phyloP scores from a whole-genome alignment of 1,140 invertebrate species.

The Caenorhabditis latens region DNA sequence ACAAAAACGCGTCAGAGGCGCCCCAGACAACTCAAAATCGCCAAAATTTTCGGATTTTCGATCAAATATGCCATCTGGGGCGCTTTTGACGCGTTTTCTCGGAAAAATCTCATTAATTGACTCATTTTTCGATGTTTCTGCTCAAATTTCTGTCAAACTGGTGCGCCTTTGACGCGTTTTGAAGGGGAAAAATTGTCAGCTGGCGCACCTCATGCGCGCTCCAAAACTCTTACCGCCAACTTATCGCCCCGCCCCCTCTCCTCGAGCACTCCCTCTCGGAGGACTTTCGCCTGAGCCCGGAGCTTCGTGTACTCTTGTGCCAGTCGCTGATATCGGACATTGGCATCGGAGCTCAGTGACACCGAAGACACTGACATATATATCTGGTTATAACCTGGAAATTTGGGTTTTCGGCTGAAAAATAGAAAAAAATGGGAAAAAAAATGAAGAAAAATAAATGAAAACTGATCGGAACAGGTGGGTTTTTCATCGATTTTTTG shows the following conservation, averaged over 20 bases:
- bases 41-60: no score
- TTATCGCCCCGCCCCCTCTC: constrained; percentile 63
- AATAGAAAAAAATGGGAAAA: background rate
- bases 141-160: no score
- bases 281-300: constrained; percentile 65
- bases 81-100: no score
- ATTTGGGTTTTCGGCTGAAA: background rate
- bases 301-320: constrained; percentile 68
- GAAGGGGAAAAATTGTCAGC: background rate
- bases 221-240: background rate
- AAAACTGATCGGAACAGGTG: background rate
- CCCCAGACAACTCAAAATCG: no score
- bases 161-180: background rate
- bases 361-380: constrained; percentile 47
- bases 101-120: no score
- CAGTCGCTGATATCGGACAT: constrained; percentile 69
- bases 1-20: no score
- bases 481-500: no score
- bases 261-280: constrained; percentile 68
- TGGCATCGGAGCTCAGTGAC: constrained; percentile 66
- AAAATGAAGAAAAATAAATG: background rate
- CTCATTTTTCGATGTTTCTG: no score
- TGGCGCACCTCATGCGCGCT: no score
- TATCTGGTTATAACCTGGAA: background rate
- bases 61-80: no score